Base-by-base conservation (phyloP, 2,797 vertebrate genomes). In the Silurus aristotelis region DNA sequence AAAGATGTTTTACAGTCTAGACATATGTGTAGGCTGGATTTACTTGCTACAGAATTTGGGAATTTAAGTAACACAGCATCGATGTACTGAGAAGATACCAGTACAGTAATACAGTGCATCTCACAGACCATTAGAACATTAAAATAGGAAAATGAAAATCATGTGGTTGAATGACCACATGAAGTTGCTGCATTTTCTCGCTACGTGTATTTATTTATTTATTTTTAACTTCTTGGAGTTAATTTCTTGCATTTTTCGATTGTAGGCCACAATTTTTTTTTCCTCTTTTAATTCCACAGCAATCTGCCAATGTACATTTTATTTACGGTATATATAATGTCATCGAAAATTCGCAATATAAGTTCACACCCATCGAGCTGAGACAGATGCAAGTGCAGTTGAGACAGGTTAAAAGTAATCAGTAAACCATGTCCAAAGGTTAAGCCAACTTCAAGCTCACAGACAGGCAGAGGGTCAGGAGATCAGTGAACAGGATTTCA, bases 1-100 rank as follows among this genome's bases (percentile, higher is more conserved):
- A 73, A 52, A 52, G 12, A 73, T 6, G n/a, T 71, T 66, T 63
- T 68, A 80, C 38, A 72, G 48, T 85, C 43, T 71, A 71, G 17
- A 55, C 19, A 22, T 3, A 1, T 72, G 70, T 48, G 43, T 48
- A 5, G 0, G 1, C 70, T n/a, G 19, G 43, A 72, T 48, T 72
- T 72, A n/a, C 10, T 1, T 20, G 14, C 70, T 48, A 48, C 3
- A 14, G 38, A 43, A 71, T 46, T 71, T 2, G 19, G 38, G 1
- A 12, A 20, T 48, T n/a, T 5, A 72, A 70, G 20, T 70, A 70
- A 70, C 43, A 8, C 43, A n/a, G 7, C 9, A n/a, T 9, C 10
- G n/a, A 4, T 20, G 19, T 46, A 20, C 17, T 70, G 15, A 43
- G 2, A 15, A 70, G 22, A 19, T 46, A 46, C 8, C 1, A 13